Evolutionary conservation across 2,888 invertebrate genomes (phyloP).

Genomic region (Eulithis prunata): DNA sequence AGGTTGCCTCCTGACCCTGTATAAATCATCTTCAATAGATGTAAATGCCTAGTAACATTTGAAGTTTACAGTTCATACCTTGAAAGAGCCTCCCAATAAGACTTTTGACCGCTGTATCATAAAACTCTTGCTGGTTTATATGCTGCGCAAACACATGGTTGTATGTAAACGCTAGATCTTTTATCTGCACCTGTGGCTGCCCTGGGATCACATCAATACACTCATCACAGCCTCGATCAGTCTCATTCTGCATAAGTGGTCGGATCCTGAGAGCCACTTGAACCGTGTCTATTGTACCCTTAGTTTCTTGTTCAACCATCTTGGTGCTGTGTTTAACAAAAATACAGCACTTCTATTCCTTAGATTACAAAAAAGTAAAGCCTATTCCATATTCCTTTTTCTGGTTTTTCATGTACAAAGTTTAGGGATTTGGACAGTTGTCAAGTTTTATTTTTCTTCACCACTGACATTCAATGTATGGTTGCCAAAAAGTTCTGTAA

Average conservation of each 20-base stretch:
- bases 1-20: too few relatives aligned
- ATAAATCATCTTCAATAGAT: too few relatives aligned
- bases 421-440: constrained; percentile 46
- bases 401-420: constrained; percentile 43
- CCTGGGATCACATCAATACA: constrained; percentile 88
- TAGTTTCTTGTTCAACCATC: constrained; percentile 69
- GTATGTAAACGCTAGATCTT: constrained; percentile 91
- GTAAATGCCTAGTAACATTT: too few relatives aligned
- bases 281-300: constrained; percentile 81
- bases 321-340: constrained; percentile 43
- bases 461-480: constrained; percentile 36
- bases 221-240: constrained; percentile 89
- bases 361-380: constrained; percentile 25
- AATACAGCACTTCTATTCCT: constrained; percentile 39
- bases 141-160: constrained; percentile 91
- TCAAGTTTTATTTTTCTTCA: constrained; percentile 46
- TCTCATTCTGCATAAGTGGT: constrained; percentile 90
- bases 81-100: constrained; percentile 91
- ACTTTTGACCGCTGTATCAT: constrained; percentile 88
- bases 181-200: constrained; percentile 88
- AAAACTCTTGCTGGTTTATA: constrained; percentile 89
- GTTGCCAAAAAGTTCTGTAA: constrained; percentile 46
- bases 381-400: constrained; percentile 47
- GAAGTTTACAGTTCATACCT: constrained; percentile 72
- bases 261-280: constrained; percentile 93